These are phyloP conservation scores for rat (Rattus norvegicus) DNA, from an alignment of 2,113 vertebrate genomes.

Conservation along the genomic window DNA sequence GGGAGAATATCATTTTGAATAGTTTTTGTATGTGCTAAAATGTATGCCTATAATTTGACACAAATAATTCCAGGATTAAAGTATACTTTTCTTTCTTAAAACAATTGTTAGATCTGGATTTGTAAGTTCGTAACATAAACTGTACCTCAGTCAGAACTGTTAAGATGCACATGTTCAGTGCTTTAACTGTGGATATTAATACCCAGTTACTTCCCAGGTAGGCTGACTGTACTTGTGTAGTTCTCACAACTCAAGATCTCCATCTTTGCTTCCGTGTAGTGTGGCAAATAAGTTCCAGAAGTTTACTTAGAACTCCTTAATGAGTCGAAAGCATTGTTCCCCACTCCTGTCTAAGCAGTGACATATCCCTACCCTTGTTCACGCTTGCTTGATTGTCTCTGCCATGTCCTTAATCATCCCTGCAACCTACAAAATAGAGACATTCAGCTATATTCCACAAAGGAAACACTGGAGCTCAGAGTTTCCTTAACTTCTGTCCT, in stretches of 20 bases:
- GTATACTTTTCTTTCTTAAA: not conserved
- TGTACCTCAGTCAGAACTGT: not conserved
- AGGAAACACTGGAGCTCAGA: not conserved
- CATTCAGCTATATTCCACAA: not conserved
- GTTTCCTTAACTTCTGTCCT: not conserved
- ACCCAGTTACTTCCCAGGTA: not conserved
- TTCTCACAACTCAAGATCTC: not conserved
- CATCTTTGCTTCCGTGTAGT: not conserved
- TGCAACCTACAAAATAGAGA: not conserved
- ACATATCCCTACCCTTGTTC: not conserved
- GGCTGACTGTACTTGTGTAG: not conserved
- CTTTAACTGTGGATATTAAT: not conserved
- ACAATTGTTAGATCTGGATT: not conserved
- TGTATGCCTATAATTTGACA: not conserved
- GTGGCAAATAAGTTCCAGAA: slow-evolving; percentile 15
- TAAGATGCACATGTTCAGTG: not conserved
- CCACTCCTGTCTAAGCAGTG: not conserved
- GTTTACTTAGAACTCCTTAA: not conserved
- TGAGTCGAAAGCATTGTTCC: slow-evolving; percentile 1
- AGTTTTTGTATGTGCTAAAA: not conserved
- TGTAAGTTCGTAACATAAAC: not conserved
- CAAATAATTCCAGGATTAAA: slow-evolving; percentile 47
- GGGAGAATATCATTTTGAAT: slow-evolving; percentile 13
- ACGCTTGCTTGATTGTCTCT: not conserved
- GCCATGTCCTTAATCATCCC: not conserved